Conservation (phyloP, 2,113 vertebrate species). For the Prolemur simus region DNA sequence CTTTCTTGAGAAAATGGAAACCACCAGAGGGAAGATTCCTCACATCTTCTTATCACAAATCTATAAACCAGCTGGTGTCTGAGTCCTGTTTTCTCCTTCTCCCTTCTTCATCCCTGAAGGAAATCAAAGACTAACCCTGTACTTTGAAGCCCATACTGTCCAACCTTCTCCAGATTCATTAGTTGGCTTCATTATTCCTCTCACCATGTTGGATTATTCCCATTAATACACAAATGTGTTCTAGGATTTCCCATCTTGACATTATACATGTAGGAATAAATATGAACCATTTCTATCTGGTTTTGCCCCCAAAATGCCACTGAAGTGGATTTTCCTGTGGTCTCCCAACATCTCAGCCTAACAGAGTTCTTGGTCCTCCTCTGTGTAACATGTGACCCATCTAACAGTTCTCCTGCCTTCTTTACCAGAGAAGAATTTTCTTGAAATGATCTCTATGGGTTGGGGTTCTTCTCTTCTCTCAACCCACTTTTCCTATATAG, state of each 20-base stretch:
- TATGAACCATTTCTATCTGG: neutral
- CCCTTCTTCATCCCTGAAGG: neutral
- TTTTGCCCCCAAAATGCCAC: neutral
- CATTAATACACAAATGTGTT: neutral
- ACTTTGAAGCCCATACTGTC: neutral
- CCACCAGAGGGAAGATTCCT: neutral
- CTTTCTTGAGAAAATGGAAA: conserved; percentile 2
- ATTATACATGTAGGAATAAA: neutral
- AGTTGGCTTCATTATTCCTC: neutral
- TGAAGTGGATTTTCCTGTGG: neutral
- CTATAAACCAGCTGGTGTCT: neutral
- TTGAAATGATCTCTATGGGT: neutral
- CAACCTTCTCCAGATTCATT: neutral
- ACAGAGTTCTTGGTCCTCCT: neutral
- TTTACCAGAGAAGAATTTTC: neutral
- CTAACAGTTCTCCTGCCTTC: neutral
- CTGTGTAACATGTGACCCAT: neutral
- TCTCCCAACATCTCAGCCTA: neutral
- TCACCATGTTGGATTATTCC: neutral
- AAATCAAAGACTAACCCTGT: neutral
- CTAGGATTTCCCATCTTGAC: neutral
- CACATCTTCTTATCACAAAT: neutral
- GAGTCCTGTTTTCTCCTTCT: neutral
- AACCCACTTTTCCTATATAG: neutral
- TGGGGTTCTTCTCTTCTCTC: neutral